A percentile compares a stretch with the other conserved stretches of the same genome.
Conservation (phyloP, 2,113 vertebrate species). For the Sisor rabdophorus region DNA sequence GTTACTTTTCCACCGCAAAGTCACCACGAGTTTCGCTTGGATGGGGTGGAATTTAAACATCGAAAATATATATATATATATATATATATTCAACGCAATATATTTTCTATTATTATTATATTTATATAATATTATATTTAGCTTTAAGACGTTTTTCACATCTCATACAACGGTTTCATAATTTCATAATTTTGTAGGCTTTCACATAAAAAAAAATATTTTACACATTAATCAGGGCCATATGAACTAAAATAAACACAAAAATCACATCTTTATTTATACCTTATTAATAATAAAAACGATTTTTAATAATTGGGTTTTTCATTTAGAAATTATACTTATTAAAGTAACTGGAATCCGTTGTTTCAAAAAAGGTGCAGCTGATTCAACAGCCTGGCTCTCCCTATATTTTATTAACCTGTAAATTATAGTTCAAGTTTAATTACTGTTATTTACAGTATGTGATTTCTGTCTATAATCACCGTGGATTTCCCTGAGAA, state of each 20-base stretch:
- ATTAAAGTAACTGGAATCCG: neutral
- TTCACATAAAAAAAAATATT: neutral
- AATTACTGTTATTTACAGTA: neutral
- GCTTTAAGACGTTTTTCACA: neutral
- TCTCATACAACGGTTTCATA: neutral
- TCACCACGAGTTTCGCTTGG: slow-evolving; percentile 29
- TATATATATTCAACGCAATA: too few species aligned
- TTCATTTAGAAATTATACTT: neutral
- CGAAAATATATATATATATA: too few species aligned
- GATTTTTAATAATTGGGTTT: neutral
- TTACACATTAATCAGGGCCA: neutral
- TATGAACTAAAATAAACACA: too few species aligned
- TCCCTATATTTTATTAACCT: neutral
- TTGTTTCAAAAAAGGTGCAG: neutral
- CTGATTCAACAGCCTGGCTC: neutral
- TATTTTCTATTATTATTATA: too few species aligned
- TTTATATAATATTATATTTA: too few species aligned
- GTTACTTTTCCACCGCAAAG: slow-evolving; percentile 36
- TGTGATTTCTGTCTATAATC: neutral
- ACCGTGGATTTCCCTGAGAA: neutral
- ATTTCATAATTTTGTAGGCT: neutral
- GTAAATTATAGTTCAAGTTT: neutral
- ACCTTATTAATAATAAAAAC: neutral
- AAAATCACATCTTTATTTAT: neutral
- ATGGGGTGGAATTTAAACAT: neutral